A percentile compares a stretch with the other conserved stretches of the same genome.
These are phyloP conservation scores for Ammodytes marinus DNA, from an alignment of 2,113 vertebrate species.

Conservation along the genomic window DNA sequence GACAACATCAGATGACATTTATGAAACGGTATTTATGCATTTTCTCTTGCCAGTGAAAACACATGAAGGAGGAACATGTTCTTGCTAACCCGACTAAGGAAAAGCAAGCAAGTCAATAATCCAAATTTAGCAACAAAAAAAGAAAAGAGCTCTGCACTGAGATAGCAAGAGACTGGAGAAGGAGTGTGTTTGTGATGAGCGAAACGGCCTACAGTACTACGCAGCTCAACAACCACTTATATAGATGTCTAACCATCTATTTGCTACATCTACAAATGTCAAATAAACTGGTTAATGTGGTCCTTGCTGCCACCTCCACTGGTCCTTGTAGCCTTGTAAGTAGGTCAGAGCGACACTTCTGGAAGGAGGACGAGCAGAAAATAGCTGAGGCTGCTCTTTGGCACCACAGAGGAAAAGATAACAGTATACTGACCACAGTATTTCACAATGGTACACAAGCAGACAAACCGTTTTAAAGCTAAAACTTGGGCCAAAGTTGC, in stretches of 20 bases:
- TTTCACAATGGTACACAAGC: not conserved
- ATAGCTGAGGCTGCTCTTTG: conserved; percentile 47
- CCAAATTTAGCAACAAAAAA: not conserved
- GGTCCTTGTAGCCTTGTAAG: conserved; percentile 54
- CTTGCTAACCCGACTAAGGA: not conserved
- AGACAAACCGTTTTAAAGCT: not conserved
- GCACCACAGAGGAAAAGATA: not conserved
- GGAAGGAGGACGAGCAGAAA: conserved; percentile 50
- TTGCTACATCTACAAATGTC: conserved; percentile 10
- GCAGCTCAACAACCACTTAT: not conserved
- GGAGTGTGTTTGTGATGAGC: not conserved
- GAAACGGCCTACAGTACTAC: not conserved
- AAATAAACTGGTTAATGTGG: conserved; percentile 21
- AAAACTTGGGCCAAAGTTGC: not conserved
- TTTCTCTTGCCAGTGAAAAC: too few relatives aligned
- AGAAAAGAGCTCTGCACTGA: not conserved
- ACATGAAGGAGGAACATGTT: not conserved
- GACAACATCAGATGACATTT: not conserved
- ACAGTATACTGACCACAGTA: not conserved
- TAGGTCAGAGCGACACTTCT: conserved; percentile 72
- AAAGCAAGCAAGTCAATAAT: not conserved
- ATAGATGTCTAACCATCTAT: not conserved
- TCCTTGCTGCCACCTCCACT: conserved; percentile 51
- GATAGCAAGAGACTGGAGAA: not conserved
- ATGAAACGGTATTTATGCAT: not conserved